phyloP scores from a whole-genome alignment of 2,888 invertebrate genomes.

The Cerceris ruficornis region DNA sequence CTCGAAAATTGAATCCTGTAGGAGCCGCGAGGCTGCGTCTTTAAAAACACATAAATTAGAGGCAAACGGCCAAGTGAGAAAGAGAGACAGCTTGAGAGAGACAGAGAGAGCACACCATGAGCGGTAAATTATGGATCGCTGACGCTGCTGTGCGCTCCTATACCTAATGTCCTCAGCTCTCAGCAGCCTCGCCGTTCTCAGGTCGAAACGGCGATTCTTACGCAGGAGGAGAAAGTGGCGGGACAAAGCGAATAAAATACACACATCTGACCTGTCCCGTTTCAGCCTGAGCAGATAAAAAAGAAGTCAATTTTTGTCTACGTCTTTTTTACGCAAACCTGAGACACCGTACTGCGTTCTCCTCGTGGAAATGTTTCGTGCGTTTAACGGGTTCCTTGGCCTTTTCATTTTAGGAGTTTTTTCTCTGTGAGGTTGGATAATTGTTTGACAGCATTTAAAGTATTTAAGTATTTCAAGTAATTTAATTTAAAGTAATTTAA shows the following conservation, averaged over 20 bases:
- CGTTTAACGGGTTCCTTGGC: no score
- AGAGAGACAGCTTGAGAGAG: slow-evolving; percentile 26
- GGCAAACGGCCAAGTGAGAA: slow-evolving; percentile 74
- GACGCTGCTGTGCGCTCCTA: slow-evolving; percentile 63
- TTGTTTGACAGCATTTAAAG: no score
- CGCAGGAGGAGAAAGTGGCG: slow-evolving; percentile 30
- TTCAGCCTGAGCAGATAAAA: neutral
- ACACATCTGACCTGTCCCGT: slow-evolving; percentile 20
- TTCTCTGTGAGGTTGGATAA: no score
- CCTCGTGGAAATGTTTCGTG: no score
- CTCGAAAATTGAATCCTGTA: slow-evolving; percentile 76
- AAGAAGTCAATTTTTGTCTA: neutral
- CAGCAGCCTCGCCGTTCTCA: slow-evolving; percentile 10
- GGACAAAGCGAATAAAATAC: slow-evolving; percentile 32
- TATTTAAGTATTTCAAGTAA: no score
- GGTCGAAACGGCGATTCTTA: slow-evolving; percentile 13
- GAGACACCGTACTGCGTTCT: no score
- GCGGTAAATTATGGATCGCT: slow-evolving; percentile 80
- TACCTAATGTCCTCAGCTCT: slow-evolving; percentile 54
- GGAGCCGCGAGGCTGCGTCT: slow-evolving; percentile 71
- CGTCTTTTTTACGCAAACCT: no score
- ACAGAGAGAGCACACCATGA: slow-evolving; percentile 63
- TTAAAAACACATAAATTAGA: slow-evolving; percentile 81
- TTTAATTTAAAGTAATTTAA: no score
- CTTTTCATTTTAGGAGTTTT: no score